These are phyloP conservation scores for Lepidocyrtinus sp. DNA, from an alignment of 2,888 invertebrate genomes.

Conservation along the genomic window DNA sequence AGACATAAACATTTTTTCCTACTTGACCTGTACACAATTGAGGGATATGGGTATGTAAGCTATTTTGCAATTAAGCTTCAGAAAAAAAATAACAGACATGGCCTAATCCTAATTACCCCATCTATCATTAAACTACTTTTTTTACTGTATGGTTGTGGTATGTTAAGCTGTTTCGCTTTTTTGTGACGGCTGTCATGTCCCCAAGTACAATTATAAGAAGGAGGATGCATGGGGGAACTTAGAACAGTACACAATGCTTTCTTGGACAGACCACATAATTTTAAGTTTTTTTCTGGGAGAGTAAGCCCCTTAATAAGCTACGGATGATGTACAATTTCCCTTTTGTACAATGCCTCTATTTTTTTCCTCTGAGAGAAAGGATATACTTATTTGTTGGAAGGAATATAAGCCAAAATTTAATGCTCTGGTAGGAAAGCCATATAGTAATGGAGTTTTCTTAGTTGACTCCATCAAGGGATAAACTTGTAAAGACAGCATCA, in stretches of 20 bases:
- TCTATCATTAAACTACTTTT: background rate
- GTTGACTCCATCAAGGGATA: background rate
- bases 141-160: background rate
- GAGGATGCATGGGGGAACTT: constrained; percentile 4
- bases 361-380: constrained; percentile 25
- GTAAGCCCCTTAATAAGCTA: constrained; percentile 57
- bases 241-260: background rate
- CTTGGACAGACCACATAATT: constrained; percentile 26
- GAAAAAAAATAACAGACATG: background rate
- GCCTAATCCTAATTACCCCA: background rate
- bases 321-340: constrained; percentile 40
- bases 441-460: no score
- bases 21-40: constrained; percentile 11
- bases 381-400: constrained; percentile 12
- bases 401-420: constrained; percentile 20
- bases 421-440: background rate
- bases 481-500: constrained; percentile 44
- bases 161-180: background rate
- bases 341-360: constrained; percentile 14
- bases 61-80: constrained; percentile 2
- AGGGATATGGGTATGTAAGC: background rate
- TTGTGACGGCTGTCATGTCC: background rate
- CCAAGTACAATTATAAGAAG: background rate
- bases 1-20: background rate
- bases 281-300: constrained; percentile 48